Evolutionary conservation across 2,888 invertebrate genomes (phyloP), one percentile per base, ranked within the genome.

Genomic region (Habroteleia sp.): DNA sequence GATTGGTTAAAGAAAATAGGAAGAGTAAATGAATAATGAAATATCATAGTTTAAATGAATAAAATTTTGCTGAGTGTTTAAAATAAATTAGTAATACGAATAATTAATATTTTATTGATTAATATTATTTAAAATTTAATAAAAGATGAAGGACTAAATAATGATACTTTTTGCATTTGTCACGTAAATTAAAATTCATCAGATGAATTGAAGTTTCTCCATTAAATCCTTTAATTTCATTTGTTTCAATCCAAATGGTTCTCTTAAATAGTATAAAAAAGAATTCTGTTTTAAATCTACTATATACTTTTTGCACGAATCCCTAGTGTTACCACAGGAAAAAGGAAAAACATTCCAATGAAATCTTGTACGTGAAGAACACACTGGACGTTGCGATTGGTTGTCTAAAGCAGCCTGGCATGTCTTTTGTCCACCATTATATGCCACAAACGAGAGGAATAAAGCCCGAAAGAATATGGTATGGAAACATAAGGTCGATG

Each of bases 401-500:
- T 11, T 20, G 20, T 62, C 17, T 17, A 13, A 27, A 5, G 1
- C 10, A 6, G 6, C 13, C 14, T 10, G 42, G 17, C 23, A 8
- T 37, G 37, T n/a, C 23, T 41, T 44, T 52, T 42, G 52, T 65
- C 35, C 50, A n/a, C 17, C 20, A 14, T 31, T 50, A 27, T 63
- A 16, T 29, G 25, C 20, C 8, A 31, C 46, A 27, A 44, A 37
- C 37, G 35, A 25, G 35, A 41, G 50, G 35, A 63, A 52, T 25
- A 37, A 54, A 52, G 37, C 35, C 16, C 14, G 44, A 27, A 54
- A 52, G 65, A 65, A 54, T 37, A 16, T 29, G 16, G 27, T 37
- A 44, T 54, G 41, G 65, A 54, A 65, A 65, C 37, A 54, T 10
- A n/a, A 54, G 37, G 44, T 54, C 46, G 56, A 56, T 56, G 10